Evolutionary conservation across 2,797 vertebrate genomes (phyloP).

Genomic region (Knipowitschia caucasica): DNA sequence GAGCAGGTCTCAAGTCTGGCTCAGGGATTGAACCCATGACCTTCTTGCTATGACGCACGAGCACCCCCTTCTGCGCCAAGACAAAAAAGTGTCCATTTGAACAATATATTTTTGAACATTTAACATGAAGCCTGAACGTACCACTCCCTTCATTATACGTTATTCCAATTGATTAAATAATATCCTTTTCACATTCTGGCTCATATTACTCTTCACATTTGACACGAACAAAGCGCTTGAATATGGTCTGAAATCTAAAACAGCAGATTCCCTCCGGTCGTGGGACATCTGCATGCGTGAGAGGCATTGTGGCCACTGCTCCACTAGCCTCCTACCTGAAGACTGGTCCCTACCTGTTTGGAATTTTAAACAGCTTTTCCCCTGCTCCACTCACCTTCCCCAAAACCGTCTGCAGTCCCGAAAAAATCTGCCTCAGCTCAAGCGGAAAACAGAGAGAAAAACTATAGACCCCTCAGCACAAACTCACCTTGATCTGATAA

Average conservation of each 20-base stretch:
- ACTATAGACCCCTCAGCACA: not conserved
- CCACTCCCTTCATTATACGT: too few species aligned
- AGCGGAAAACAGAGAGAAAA: not conserved
- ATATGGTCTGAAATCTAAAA: not conserved
- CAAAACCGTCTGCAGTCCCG: slow-evolving; percentile 49
- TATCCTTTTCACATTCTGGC: too few species aligned
- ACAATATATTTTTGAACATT: too few species aligned
- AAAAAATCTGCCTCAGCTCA: slow-evolving; percentile 34
- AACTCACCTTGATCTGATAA: not conserved
- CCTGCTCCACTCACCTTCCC: slow-evolving; percentile 56
- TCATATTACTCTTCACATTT: not conserved
- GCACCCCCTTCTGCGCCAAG: too few species aligned
- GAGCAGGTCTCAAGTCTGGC: too few species aligned
- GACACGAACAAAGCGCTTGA: not conserved
- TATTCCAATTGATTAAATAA: too few species aligned
- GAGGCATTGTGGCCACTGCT: slow-evolving; percentile 34
- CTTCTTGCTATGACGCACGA: too few species aligned
- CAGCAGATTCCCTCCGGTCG: not conserved
- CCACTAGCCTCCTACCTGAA: slow-evolving; percentile 55
- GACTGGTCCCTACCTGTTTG: slow-evolving; percentile 64
- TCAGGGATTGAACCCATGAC: too few species aligned
- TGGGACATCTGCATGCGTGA: slow-evolving; percentile 14
- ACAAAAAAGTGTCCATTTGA: too few species aligned
- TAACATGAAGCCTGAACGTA: too few species aligned
- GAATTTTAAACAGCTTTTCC: slow-evolving; percentile 72